Percentiles rank a stretch among this genome's conserved stretches.
Conservation (phyloP, 2,888 invertebrate genomes). For the Lithophane ornitopus region DNA sequence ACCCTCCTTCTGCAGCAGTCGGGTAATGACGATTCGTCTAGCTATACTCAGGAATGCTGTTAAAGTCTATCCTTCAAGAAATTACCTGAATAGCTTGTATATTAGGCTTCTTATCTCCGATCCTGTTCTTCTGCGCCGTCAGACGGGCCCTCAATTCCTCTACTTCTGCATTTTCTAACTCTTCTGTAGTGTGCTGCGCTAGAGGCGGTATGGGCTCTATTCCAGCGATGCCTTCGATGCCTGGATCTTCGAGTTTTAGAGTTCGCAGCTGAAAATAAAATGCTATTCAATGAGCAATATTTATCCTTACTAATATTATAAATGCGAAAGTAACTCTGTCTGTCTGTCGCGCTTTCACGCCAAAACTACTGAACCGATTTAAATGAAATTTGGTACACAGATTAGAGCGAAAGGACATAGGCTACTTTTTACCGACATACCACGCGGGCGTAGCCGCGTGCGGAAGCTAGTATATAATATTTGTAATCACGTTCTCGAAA, state of each 20-base stretch:
- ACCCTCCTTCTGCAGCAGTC: too few species aligned
- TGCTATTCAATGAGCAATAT: too few species aligned
- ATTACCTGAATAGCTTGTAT: constrained; percentile 93
- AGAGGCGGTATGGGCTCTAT: constrained; percentile 87
- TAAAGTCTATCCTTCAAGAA: neutral
- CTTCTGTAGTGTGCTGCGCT: constrained; percentile 91
- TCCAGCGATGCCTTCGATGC: constrained; percentile 80
- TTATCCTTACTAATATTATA: too few species aligned
- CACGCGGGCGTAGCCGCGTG: too few species aligned
- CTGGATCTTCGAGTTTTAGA: constrained; percentile 90
- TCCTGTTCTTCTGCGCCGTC: constrained; percentile 90
- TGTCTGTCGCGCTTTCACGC: too few species aligned
- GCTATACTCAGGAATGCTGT: neutral
- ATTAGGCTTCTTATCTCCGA: constrained; percentile 93
- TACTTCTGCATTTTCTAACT: constrained; percentile 90
- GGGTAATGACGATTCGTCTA: neutral
- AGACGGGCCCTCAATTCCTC: constrained; percentile 91
- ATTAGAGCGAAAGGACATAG: too few species aligned
- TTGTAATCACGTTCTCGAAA: too few species aligned
- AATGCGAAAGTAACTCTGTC: too few species aligned
- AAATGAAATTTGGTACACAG: too few species aligned
- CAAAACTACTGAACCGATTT: too few species aligned
- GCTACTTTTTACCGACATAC: too few species aligned
- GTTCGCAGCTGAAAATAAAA: constrained; percentile 78
- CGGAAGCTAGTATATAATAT: too few species aligned